Base-by-base conservation (phyloP, 2,888 invertebrate species). In the Thalpophila matura region DNA sequence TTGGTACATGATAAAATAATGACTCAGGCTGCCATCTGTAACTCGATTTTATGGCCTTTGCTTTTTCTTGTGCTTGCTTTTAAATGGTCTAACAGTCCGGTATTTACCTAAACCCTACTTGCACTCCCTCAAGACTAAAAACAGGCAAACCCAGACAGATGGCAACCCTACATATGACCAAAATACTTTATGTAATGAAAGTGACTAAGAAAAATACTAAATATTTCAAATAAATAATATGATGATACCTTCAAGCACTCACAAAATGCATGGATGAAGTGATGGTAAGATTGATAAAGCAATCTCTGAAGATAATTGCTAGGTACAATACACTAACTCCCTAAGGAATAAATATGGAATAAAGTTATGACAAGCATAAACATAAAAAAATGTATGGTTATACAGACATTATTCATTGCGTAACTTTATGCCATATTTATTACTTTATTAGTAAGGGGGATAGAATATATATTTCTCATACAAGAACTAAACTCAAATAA, bases 241-340 rank as follows among this genome's bases (percentile, higher is more conserved):
- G 60, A 51, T 61, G 26, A 74, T 49, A 46, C 45, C 46, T 67
- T 68, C 66, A 75, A 74, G 71, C 63, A 76, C 38, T 73, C 61
- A 57, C 66, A 58, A 46, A 55, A 69, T 55, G 46, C 45, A 69
- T 59, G 16, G 31, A 61, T 62, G 45, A 69, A 58, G 31, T 50
- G 53, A 64, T 29, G 53, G 18, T 42, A 54, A 7, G 45, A 62
- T 57, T n/a, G 54, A 64, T 47, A 20, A 63, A 46, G 51, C 53
- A 38, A 57, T 20, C 20, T 43, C 51, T 59, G 50, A 59, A 26
- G 47, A 33, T 51, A 58, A 46, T 61, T 59, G 43, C 43, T 51
- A 72, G 45, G 56, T 73, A 69, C 56, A 55, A 56, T 49, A 68
- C 58, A 67, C 55, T n/a, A n/a, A n/a, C n/a, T n/a, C n/a, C n/a